Evolutionary conservation across 2,888 invertebrate genomes (phyloP).

Genomic region (Exephanes ischioxanthus): DNA sequence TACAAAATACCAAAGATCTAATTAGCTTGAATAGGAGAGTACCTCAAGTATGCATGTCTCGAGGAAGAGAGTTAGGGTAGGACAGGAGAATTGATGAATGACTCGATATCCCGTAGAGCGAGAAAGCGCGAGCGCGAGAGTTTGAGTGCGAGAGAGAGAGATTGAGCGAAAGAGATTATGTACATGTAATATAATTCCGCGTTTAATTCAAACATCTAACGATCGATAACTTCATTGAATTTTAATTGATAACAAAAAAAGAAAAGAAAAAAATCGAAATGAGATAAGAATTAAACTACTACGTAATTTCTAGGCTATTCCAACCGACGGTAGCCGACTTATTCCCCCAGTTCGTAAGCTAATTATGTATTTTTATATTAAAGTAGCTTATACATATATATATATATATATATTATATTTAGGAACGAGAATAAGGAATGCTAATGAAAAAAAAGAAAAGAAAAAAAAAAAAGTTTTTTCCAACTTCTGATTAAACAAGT

Average conservation of each 20-base stretch:
- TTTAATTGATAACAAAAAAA: conserved; percentile 68
- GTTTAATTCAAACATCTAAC: conserved; percentile 78
- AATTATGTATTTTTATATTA: conserved; percentile 85
- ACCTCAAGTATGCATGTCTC: conserved; percentile 68
- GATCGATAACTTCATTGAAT: conserved; percentile 76
- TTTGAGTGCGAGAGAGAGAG: conserved; percentile 21
- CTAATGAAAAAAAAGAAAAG: conserved; percentile 33
- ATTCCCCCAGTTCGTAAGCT: conserved; percentile 84
- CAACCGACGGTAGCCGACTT: conserved; percentile 81
- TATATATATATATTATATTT: conserved; percentile 68
- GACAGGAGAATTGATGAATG: conserved; percentile 66
- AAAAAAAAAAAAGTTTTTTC: conserved; percentile 37
- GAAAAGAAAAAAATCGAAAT: conserved; percentile 53
- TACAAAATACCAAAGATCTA: conserved; percentile 75
- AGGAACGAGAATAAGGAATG: conserved; percentile 59
- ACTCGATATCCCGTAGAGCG: conserved; percentile 70
- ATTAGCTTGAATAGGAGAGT: conserved; percentile 71
- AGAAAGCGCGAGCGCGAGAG: conserved; percentile 42
- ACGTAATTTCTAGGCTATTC: conserved; percentile 83
- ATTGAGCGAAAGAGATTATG: conserved; percentile 75
- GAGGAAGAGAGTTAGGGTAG: conserved; percentile 63
- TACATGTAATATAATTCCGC: conserved; percentile 79
- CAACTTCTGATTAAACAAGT: conserved; percentile 65
- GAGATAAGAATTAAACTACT: conserved; percentile 80
- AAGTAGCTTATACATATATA: conserved; percentile 83